Evolutionary conservation across 2,888 invertebrate species (phyloP).

Genomic region (Smittia aterrima): DNA sequence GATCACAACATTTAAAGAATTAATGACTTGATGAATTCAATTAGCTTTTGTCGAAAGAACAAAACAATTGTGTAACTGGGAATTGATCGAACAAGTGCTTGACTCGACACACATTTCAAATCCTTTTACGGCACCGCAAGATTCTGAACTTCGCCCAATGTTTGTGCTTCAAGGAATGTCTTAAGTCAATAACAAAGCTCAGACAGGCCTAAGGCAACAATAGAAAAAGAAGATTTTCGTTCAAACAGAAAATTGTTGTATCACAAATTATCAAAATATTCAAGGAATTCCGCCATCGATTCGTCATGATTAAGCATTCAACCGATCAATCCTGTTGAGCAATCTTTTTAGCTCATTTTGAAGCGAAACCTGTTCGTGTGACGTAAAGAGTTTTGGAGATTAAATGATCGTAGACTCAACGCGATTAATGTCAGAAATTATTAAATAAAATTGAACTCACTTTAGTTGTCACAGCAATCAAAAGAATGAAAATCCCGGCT

Average conservation of each 20-base stretch:
- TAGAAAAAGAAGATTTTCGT: too few species aligned
- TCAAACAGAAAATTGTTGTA: too few species aligned
- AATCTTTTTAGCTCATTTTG: not conserved
- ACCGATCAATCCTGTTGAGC: not conserved
- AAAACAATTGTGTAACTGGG: not conserved
- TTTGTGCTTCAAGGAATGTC: not conserved
- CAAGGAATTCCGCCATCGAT: not conserved
- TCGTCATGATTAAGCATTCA: not conserved
- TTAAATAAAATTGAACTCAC: not conserved
- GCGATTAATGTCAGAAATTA: not conserved
- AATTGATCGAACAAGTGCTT: not conserved
- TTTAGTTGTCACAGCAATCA: conserved; percentile 7
- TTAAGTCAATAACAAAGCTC: conserved; percentile 2
- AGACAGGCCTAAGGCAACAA: too few species aligned
- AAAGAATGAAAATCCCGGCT: not conserved
- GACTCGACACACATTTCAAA: not conserved
- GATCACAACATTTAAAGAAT: not conserved
- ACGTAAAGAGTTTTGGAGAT: not conserved
- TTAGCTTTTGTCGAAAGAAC: not conserved
- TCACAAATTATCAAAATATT: too few species aligned
- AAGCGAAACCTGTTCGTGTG: not conserved
- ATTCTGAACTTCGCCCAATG: not conserved
- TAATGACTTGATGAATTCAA: conserved; percentile 1
- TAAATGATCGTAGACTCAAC: not conserved
- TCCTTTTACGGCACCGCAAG: not conserved